A percentile compares a stretch with the other conserved stretches of the same genome.
phyloP scores from a whole-genome alignment of 2,888 invertebrate genomes.

The Elegia similella region DNA sequence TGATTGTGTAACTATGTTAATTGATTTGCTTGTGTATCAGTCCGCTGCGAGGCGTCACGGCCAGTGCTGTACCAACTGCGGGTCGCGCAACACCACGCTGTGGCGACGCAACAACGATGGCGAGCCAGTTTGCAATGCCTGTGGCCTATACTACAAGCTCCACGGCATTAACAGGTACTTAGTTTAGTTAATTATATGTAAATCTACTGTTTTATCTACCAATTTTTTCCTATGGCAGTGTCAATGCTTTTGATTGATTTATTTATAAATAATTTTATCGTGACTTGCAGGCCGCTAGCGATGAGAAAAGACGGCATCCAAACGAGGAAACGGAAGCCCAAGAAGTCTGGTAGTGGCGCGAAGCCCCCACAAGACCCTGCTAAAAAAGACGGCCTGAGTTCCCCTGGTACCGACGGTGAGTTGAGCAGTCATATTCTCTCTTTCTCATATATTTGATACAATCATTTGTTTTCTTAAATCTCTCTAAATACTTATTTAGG shows the following conservation, averaged over 20 bases:
- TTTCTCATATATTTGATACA: too few species aligned
- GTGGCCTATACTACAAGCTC: constrained; percentile 97
- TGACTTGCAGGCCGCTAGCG: constrained; percentile 86
- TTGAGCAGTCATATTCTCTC: not conserved
- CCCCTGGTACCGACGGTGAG: constrained; percentile 66
- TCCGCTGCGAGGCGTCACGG: constrained; percentile 94
- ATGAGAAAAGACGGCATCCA: constrained; percentile 99
- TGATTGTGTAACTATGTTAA: constrained; percentile 7
- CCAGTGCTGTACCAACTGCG: constrained; percentile 97
- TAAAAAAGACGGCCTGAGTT: constrained; percentile 72
- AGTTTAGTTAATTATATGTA: too few species aligned
- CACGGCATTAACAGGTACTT: constrained; percentile 90
- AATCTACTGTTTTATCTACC: too few species aligned
- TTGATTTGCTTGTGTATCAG: constrained; percentile 67
- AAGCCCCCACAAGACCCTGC: constrained; percentile 60
- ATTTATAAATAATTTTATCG: not conserved
- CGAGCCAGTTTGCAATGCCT: constrained; percentile 99
- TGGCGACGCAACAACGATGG: constrained; percentile 99
- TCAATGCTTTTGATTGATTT: not conserved
- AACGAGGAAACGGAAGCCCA: constrained; percentile 96
- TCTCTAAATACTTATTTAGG: too few species aligned
- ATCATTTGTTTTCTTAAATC: too few species aligned
- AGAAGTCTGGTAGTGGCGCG: constrained; percentile 84
- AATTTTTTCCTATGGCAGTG: not conserved
- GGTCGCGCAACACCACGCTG: constrained; percentile 97